Conservation (phyloP, 1,140 invertebrate species). For the Drosophila bifasciata region DNA sequence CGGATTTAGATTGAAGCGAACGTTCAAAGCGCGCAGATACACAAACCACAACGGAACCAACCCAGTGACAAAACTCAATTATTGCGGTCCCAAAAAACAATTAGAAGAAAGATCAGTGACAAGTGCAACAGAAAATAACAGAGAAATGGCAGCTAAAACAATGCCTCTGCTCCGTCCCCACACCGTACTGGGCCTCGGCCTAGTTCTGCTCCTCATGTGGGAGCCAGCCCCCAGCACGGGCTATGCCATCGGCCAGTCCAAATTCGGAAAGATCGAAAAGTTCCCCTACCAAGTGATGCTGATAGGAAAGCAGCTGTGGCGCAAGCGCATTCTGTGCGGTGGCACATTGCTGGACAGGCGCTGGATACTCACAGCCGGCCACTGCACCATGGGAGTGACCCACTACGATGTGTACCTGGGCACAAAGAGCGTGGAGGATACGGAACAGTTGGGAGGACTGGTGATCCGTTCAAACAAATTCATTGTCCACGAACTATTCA, state of each 20-base stretch:
- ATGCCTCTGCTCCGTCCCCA: conserved; percentile 19
- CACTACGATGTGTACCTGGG: conserved; percentile 79
- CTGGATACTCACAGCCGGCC: conserved; percentile 91
- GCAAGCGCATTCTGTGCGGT: conserved; percentile 87
- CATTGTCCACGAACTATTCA: conserved; percentile 75
- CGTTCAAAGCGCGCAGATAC: conserved; percentile 71
- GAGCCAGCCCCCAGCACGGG: conserved; percentile 23
- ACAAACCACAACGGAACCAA: conserved; percentile 8
- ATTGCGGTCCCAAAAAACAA: conserved; percentile 41
- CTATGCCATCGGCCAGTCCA: conserved; percentile 76
- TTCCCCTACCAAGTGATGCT: conserved; percentile 83
- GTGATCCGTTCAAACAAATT: conserved; percentile 77
- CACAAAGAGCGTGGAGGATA: conserved; percentile 73
- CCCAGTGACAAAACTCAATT: conserved; percentile 14
- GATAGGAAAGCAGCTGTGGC: conserved; percentile 81
- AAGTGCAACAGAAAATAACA: conserved; percentile 34
- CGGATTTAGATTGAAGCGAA: conserved; percentile 79
- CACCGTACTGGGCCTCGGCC: conserved; percentile 25
- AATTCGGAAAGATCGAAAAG: conserved; percentile 77
- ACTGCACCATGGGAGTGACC: conserved; percentile 88
- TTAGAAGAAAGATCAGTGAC: conserved; percentile 39
- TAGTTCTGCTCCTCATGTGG: conserved; percentile 40
- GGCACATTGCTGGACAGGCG: conserved; percentile 89
- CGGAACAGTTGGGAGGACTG: conserved; percentile 58
- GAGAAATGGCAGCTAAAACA: conserved; percentile 42